Conservation (phyloP, 1,140 invertebrate species). For the Calephelis virginiensis region DNA sequence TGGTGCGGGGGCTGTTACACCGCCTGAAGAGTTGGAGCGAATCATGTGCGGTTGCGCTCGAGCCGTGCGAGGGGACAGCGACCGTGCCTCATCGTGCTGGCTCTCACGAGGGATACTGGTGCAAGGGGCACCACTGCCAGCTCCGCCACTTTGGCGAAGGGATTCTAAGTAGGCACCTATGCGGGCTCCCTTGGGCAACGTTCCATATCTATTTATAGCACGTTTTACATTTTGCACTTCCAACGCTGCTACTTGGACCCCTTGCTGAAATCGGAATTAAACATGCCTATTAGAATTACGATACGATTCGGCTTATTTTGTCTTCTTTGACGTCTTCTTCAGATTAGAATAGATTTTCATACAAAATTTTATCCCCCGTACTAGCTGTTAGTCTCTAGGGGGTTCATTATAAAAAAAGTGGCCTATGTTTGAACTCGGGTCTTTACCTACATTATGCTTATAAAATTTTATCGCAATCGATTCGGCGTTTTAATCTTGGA, state of each 20-base stretch:
- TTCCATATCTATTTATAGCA: constrained; percentile 97
- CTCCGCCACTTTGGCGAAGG: constrained; percentile 86
- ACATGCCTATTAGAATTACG: neutral
- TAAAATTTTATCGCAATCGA: too few relatives aligned
- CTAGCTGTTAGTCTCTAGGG: too few relatives aligned
- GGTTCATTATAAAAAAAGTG: too few relatives aligned
- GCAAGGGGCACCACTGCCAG: constrained; percentile 41
- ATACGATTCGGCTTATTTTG: neutral
- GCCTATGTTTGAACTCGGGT: too few relatives aligned
- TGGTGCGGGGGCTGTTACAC: constrained; percentile 82
- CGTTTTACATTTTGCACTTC: constrained; percentile 98
- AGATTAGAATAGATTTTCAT: too few relatives aligned
- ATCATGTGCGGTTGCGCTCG: constrained; percentile 89
- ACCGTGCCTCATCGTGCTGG: constrained; percentile 75
- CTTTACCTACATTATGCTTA: too few relatives aligned
- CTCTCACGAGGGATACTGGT: constrained; percentile 57
- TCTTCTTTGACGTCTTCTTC: too few relatives aligned
- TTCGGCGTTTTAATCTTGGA: too few relatives aligned
- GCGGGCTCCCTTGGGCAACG: constrained; percentile 95
- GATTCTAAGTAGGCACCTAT: constrained; percentile 98
- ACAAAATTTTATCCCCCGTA: too few relatives aligned
- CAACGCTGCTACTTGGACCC: constrained; percentile 90
- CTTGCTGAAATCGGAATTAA: constrained; percentile 64
- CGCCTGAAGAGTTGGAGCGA: constrained; percentile 89
- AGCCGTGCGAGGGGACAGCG: constrained; percentile 80